Evolutionary conservation across 2,113 vertebrate genomes (phyloP), one percentile per base, ranked within the genome.

Genomic region (Furnarius figulus): DNA sequence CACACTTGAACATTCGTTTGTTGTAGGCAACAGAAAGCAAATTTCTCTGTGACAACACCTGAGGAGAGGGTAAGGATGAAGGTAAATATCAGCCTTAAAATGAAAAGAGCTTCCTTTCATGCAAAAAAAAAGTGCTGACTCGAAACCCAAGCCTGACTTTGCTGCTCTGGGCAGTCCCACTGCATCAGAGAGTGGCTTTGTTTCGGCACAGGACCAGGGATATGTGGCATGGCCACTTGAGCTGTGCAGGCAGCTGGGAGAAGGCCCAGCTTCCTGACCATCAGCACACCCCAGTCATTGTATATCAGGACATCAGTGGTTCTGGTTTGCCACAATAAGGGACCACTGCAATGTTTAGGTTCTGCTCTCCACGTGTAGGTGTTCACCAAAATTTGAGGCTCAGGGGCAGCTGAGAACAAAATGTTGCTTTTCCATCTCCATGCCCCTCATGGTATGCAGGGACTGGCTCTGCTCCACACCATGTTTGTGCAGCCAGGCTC

Each of bases 341-440:
- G 0, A 50, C 49, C 4, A 42, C 25, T 73, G 65, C 40, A 24
- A 6, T 14, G 15, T 24, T n/a, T 6, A 21, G n/a, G 24, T 52
- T 77, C 55, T 59, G 28, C 25, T 47, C 44, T 42, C 47, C 1
- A 1, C 2, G 0, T n/a, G 70, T 44, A 52, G 63, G 33, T 25
- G 33, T 37, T 31, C 44, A 39, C 40, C 66, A 70, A 42, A 65
- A 55, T 39, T 14, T 22, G 35, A 61, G 46, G 21, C 5, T 2
- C 0, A 1, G 37, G 49, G 27, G 14, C 50, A 74, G 82, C 47
- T 5, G 30, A 55, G 40, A 63, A 46, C 65, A 67, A n/a, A 72
- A 28, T 24, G 0, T 62, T 30, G 12, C 49, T 81, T 55, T 37
- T 23, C 24, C 0, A 1, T 6, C 27, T 33, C 9, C 1, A 0